These are phyloP conservation scores for Pangasius mekongensis DNA, from an alignment of 2,797 vertebrate genomes.

Conservation along the genomic window DNA sequence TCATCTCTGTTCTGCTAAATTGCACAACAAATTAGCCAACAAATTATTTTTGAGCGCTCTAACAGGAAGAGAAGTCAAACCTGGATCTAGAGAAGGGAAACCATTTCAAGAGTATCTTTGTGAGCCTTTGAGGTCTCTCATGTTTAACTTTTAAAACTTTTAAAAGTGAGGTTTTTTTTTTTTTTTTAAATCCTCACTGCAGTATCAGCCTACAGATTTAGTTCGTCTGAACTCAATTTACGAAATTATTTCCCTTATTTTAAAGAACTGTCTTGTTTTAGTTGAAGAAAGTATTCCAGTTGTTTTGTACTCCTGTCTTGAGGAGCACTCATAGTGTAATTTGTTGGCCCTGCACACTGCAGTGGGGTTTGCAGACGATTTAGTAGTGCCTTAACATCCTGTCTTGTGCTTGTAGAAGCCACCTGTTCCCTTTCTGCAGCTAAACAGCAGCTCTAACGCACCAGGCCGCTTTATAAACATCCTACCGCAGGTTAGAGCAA, in stretches of 20 bases:
- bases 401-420: conserved; percentile 82
- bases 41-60: conserved; percentile 33
- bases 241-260: neutral
- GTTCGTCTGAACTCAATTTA: neutral
- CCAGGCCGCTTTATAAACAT: conserved; percentile 80
- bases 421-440: conserved; percentile 80
- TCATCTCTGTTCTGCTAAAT: conserved; percentile 44
- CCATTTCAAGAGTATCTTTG: neutral
- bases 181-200: neutral
- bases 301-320: neutral
- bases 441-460: conserved; percentile 84
- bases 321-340: conserved; percentile 11
- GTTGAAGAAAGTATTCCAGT: neutral
- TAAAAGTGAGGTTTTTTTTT: neutral
- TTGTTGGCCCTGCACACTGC: conserved; percentile 16
- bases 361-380: conserved; percentile 60
- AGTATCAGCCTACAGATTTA: neutral
- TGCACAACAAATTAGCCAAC: conserved; percentile 27
- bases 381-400: conserved; percentile 60
- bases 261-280: neutral
- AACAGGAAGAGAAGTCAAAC: neutral
- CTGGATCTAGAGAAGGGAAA: conserved; percentile 6
- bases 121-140: neutral
- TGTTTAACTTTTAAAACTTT: neutral
- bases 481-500: conserved; percentile 85